phyloP scores from a whole-genome alignment of 1,140 invertebrate genomes.

The Aphis gossypii region DNA sequence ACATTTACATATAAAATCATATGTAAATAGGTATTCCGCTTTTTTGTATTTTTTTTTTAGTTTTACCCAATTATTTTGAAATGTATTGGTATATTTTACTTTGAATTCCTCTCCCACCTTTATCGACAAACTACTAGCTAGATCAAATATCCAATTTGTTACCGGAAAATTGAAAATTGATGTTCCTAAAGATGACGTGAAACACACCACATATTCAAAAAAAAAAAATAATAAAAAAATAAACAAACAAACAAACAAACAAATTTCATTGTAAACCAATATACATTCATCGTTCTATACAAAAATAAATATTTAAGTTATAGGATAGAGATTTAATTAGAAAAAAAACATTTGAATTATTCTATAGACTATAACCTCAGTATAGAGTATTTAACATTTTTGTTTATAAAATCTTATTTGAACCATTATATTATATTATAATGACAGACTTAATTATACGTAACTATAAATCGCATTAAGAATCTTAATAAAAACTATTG shows the following conservation, averaged over 20 bases:
- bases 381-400: neutral
- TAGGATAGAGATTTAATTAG: neutral
- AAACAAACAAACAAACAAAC: too few species aligned
- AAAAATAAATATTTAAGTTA: neutral
- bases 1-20: neutral
- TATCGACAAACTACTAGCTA: neutral
- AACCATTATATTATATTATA: neutral
- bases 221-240: too few species aligned
- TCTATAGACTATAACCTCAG: neutral
- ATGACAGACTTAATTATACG: too few species aligned
- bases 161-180: neutral
- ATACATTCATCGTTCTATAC: neutral
- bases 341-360: neutral
- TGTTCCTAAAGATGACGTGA: neutral
- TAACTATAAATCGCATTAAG: neutral
- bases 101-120: neutral
- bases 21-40: neutral
- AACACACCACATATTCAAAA: neutral
- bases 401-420: neutral
- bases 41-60: neutral
- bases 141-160: constrained; percentile 1
- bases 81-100: neutral
- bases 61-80: neutral
- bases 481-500: neutral
- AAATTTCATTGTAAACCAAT: neutral